Percentiles rank a stretch among this genome's conserved stretches.
Evolutionary conservation across 2,797 vertebrate species (phyloP).

Genomic region (Danio tinwini): DNA sequence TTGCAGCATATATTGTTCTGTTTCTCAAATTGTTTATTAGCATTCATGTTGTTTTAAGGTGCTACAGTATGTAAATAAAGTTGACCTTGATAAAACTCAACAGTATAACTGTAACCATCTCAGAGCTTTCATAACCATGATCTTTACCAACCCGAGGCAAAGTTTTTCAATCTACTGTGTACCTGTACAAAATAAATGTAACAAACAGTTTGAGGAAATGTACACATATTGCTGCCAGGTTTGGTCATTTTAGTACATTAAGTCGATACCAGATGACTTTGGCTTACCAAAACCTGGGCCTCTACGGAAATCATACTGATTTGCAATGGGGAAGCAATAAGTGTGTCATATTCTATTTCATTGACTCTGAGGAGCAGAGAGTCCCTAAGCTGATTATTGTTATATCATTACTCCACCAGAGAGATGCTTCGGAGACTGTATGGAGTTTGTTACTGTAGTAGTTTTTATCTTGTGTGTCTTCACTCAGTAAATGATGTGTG

Average conservation of each 20-base stretch:
- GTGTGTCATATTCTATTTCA: slow-evolving; percentile 48
- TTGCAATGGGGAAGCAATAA: slow-evolving; percentile 47
- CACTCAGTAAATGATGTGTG: slow-evolving; percentile 3
- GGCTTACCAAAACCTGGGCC: slow-evolving; percentile 9
- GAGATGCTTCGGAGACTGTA: slow-evolving; percentile 22
- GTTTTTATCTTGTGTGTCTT: slow-evolving; percentile 36
- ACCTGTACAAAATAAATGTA: not conserved
- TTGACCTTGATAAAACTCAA: too few species aligned
- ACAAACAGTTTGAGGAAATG: not conserved
- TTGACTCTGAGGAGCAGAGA: slow-evolving; percentile 34
- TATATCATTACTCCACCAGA: slow-evolving; percentile 39
- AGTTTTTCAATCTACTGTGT: not conserved
- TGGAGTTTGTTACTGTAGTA: slow-evolving; percentile 24
- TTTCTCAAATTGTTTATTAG: too few species aligned
- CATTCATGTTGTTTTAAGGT: too few species aligned
- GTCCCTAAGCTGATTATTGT: slow-evolving; percentile 47
- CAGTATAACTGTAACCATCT: not conserved
- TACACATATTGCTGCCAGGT: not conserved
- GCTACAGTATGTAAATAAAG: too few species aligned
- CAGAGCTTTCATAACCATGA: not conserved
- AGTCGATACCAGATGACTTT: slow-evolving; percentile 13
- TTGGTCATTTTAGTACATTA: not conserved
- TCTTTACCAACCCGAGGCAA: not conserved
- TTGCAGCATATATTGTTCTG: too few species aligned
- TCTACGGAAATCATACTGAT: slow-evolving; percentile 30